Conservation (phyloP, 2,888 invertebrate species). For the Toxonevra muliebris region DNA sequence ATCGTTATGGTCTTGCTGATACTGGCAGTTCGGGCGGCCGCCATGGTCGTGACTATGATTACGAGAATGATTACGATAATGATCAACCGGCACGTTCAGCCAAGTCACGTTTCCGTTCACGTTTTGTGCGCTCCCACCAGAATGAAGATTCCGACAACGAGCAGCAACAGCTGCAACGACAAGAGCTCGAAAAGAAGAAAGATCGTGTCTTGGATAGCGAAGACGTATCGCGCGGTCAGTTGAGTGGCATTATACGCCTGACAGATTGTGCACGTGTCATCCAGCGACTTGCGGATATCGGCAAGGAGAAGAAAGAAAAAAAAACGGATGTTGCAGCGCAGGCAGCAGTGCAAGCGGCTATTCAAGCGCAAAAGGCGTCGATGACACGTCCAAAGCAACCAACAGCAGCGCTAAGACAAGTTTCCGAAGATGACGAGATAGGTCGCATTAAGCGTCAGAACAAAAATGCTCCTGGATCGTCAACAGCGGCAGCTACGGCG, state of each 20-base stretch:
- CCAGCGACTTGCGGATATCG: conserved; percentile 85
- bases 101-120: conserved; percentile 76
- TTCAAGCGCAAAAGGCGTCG: conserved; percentile 68
- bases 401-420: conserved; percentile 76
- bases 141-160: conserved; percentile 85
- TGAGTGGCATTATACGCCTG: conserved; percentile 88
- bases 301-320: conserved; percentile 79
- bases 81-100: conserved; percentile 70
- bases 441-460: conserved; percentile 87
- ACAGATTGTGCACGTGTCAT: conserved; percentile 90
- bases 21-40: conserved; percentile 53
- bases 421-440: conserved; percentile 91
- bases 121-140: conserved; percentile 74
- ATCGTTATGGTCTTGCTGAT: conserved; percentile 65
- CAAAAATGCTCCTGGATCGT: conserved; percentile 73
- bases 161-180: conserved; percentile 71
- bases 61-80: conserved; percentile 76
- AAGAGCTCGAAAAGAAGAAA: conserved; percentile 69
- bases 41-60: conserved; percentile 65
- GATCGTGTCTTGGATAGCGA: conserved; percentile 86
- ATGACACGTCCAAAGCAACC: conserved; percentile 67
- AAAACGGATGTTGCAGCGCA: conserved; percentile 74
- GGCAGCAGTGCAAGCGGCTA: conserved; percentile 62
- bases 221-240: conserved; percentile 84
- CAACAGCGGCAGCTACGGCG: conserved; percentile 67